Base-by-base conservation (phyloP, 2,888 invertebrate genomes). In the Lithophane ornitopus region DNA sequence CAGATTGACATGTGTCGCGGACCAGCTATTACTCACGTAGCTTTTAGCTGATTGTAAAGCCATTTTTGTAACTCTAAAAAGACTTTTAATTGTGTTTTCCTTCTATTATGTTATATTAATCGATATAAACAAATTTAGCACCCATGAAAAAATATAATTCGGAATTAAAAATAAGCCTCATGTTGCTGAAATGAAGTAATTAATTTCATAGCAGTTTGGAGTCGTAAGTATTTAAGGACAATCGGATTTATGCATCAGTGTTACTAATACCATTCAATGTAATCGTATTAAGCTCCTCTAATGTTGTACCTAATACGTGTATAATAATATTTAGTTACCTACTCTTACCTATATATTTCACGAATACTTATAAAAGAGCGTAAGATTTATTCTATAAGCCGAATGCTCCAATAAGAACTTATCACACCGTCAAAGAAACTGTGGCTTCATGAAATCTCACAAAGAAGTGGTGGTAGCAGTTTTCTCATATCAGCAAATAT, bases 1-100 rank as follows among this genome's bases (percentile, higher is more conserved):
- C 87, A 89, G 94, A 94, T 93, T 93, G 94, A 93, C 94, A 89
- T 89, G 87, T 93, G 92, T 92, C 93, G 79, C 81, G 70, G 74
- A 72, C 79, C 66, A 79, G 70, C 78, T 82, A 79, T 84, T 80
- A 81, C 82, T 83, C 74, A 66, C 44, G 41, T 80, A 63, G 82
- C 88, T 88, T 87, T 88, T 89, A 88, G 78, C 70, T 70, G 82
- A 89, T 86, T 86, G 84, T 86, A 78, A 82, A 82, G 44, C 76
- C 69, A 85, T 75, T 82, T 85, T 74, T 84, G 39, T 70, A 41
- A 67, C 9, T 28, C 52, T 49, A 6, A 70, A 16, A 28, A 16
- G 28, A 34, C 61, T 49, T 61, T 56, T 28, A 46, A 65, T 65
- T 76, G 39, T 26, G 8, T 41, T 46, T 46, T 22, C 3, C 19